Evolutionary conservation across 2,797 vertebrate genomes (phyloP).

Genomic region (Pangasius mekongensis): DNA sequence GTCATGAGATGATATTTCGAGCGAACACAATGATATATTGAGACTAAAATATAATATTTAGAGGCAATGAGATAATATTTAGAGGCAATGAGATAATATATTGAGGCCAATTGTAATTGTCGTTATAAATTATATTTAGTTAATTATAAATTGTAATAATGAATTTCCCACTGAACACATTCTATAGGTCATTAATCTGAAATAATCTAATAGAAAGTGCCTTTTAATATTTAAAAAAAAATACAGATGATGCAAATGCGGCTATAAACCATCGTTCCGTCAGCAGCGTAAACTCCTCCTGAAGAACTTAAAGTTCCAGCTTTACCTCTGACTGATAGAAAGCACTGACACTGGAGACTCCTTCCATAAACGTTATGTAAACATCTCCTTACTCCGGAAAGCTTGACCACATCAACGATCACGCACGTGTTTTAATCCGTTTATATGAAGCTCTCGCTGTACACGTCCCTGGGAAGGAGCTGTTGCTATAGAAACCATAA

Average conservation of each 20-base stretch:
- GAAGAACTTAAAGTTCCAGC: background rate
- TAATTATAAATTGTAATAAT: background rate
- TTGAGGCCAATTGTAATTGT: background rate
- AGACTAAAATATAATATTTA: too few species aligned
- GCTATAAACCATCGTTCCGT: too few species aligned
- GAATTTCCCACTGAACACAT: background rate
- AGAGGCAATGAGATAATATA: too few species aligned
- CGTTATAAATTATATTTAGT: background rate
- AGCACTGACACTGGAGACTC: background rate
- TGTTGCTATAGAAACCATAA: background rate
- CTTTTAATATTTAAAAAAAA: background rate
- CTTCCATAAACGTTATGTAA: background rate
- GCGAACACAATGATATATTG: too few species aligned
- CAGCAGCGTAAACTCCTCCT: background rate
- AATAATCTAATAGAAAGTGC: background rate
- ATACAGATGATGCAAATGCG: background rate
- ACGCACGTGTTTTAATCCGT: too few species aligned
- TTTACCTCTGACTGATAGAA: background rate
- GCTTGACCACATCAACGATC: too few species aligned
- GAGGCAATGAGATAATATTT: background rate
- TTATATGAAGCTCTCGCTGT: too few species aligned
- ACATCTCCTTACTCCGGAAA: background rate
- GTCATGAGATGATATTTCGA: too few species aligned
- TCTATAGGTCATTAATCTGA: background rate
- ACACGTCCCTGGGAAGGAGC: background rate